Base-by-base conservation (phyloP, 2,797 vertebrate genomes). In the Scomberomorus guttatus region DNA sequence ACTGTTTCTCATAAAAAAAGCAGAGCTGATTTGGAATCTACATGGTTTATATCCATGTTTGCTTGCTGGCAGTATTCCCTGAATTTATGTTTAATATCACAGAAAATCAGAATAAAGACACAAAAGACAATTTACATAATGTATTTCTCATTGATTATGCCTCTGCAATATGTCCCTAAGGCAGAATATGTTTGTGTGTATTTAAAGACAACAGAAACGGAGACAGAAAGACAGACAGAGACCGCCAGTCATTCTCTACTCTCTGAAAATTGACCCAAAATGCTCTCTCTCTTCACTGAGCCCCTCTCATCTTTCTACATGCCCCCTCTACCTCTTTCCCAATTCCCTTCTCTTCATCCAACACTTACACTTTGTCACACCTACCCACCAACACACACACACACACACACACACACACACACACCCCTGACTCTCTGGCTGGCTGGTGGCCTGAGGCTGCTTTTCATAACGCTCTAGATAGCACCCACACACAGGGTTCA, bases 381-480 rank as follows among this genome's bases (percentile, higher is more conserved):
- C 22, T 22, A 52, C 77, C 44, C 68, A 52, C 76, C n/a, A 64
- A 67, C 34, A 44, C 55, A 55, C 25, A 57, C 69, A 67, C 27
- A 44, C 55, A 55, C 68, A 55, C 65, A 62, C 54, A 17, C 52
- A 46, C 65, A 29, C 82, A 56, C 62, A 68, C 61, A 79, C 56
- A 54, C 44, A 29, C n/a, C 75, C 51, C 69, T 50, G 51, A 71
- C 58, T 71, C 32, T 60, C 58, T 52, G 72, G 69, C 79, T 79
- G 82, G 73, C 83, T 87, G 85, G 78, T 80, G 73, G 87, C 93
- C 92, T 52, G 51, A 50, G 93, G 94, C 90, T 85, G 87, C 91
- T 92, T 93, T 87, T 81, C 91, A 90, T 94, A 90, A 93, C 77
- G 93, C 93, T 95, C 94, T 86, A 94, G 86, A 94, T 89, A 93